Evolutionary conservation across 1,140 invertebrate species (phyloP), one percentile per base, ranked within the genome.

Genomic region (Aphelinus atriplicis): DNA sequence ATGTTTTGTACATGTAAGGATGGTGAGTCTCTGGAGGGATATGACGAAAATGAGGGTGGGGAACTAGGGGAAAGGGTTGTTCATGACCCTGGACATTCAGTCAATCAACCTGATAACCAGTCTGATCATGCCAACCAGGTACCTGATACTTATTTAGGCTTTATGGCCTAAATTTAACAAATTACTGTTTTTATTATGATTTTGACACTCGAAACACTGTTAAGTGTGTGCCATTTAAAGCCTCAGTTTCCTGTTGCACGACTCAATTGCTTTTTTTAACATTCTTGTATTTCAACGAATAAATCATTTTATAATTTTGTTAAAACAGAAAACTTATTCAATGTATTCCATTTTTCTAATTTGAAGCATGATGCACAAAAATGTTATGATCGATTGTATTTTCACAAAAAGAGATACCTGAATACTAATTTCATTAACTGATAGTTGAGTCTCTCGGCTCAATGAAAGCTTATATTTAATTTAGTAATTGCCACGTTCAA

Each of bases 1-100:
- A 88, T 87, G 85, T 73, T 73, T 73, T 73, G 64, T 85, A 80
- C 86, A 80, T 87, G 81, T 85, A 87, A 87, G 85, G 86, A 88
- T 82, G 84, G 82, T 85, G 85, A 87, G 79, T 80, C 81, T 79
- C 81, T 79, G 64, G 83, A 85, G 73, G 86, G 87, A 73, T 84
- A 84, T 78, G 84, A 85, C 78, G 82, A 84, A 80, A 62, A 86
- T 84, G 84, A 85, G 81, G 83, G 83, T 83, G 82, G 83, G 80
- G 82, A 82, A 80, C 81, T 77, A 81, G 80, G 80, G 83, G 84
- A 78, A 83, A 83, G 81, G 82, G 81, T 80, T 80, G 78, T 77
- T 79, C 84, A 82, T 69, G 82, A 84, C 71, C 85, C 82, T 63
- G 83, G 80, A 80, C 46, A 81, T 75, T 55, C 84, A 77, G 79